Evolutionary conservation across 2,888 invertebrate species (phyloP).

Genomic region (Drosophila antonietae): DNA sequence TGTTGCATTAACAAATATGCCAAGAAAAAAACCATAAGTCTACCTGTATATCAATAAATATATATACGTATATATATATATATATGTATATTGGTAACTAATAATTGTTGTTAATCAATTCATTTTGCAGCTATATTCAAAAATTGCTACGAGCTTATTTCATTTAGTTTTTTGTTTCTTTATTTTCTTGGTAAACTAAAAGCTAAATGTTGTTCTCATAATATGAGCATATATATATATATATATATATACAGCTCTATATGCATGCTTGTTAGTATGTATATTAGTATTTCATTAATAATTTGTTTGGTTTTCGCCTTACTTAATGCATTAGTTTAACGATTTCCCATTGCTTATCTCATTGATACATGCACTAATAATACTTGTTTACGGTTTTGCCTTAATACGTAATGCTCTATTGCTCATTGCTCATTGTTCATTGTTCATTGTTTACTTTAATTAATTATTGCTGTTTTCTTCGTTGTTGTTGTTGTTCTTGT

Average conservation of each 20-base stretch:
- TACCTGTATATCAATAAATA: constrained; percentile 57
- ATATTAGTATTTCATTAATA: constrained; percentile 58
- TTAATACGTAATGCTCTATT: constrained; percentile 64
- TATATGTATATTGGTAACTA: constrained; percentile 67
- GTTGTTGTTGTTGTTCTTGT: constrained; percentile 32
- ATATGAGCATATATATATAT: constrained; percentile 29
- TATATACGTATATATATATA: constrained; percentile 31
- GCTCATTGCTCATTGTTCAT: constrained; percentile 54
- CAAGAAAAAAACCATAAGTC: constrained; percentile 64
- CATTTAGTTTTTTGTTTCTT: constrained; percentile 17
- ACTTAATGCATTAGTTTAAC: constrained; percentile 78
- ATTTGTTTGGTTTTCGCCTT: constrained; percentile 54
- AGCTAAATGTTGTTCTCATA: constrained; percentile 50
- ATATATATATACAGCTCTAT: constrained; percentile 8
- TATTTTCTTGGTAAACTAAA: constrained; percentile 51
- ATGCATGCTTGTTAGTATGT: constrained; percentile 27
- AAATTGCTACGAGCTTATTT: constrained; percentile 68
- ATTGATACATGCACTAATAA: constrained; percentile 66
- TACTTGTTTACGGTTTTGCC: constrained; percentile 76
- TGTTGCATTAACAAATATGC: constrained; percentile 74
- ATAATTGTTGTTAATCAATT: constrained; percentile 67
- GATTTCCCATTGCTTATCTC: constrained; percentile 74
- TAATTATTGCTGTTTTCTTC: constrained; percentile 51
- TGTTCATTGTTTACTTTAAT: constrained; percentile 25
- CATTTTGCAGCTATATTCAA: constrained; percentile 75